phyloP scores from a whole-genome alignment of 2,113 vertebrate genomes.

The Xiphophorus maculatus region DNA sequence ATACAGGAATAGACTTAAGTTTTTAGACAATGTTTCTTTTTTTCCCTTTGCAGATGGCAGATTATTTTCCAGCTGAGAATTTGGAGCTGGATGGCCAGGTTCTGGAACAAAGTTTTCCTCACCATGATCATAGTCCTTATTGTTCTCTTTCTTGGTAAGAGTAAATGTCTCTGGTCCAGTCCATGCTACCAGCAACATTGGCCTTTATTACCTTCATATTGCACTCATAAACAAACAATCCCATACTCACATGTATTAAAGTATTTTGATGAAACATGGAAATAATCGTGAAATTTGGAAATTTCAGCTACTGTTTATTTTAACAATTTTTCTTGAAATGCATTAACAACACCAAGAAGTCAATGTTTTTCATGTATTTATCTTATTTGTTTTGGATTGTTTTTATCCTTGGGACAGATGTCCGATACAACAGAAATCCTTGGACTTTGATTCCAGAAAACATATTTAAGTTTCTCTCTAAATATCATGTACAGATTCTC shows the following conservation, averaged over 20 bases:
- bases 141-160: slow-evolving; percentile 90
- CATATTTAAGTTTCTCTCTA: too few relatives aligned
- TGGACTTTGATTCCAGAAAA: too few relatives aligned
- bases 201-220: not conserved
- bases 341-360: too few relatives aligned
- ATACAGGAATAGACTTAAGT: too few relatives aligned
- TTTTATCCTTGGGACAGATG: too few relatives aligned
- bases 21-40: not conserved
- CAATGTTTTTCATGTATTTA: too few relatives aligned
- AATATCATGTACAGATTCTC: not conserved
- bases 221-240: not conserved
- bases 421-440: too few relatives aligned
- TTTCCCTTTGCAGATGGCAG: slow-evolving; percentile 85
- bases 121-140: slow-evolving; percentile 93
- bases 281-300: not conserved
- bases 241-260: too few relatives aligned
- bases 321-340: too few relatives aligned
- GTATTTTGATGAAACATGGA: not conserved
- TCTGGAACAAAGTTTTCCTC: slow-evolving; percentile 94
- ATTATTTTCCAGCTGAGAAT: slow-evolving; percentile 87
- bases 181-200: not conserved
- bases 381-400: too few relatives aligned
- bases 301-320: not conserved
- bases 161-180: not conserved
- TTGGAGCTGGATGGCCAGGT: slow-evolving; percentile 84